Evolutionary conservation across 2,113 vertebrate genomes (phyloP).

Genomic region (Choloepus hoffmanni): DNA sequence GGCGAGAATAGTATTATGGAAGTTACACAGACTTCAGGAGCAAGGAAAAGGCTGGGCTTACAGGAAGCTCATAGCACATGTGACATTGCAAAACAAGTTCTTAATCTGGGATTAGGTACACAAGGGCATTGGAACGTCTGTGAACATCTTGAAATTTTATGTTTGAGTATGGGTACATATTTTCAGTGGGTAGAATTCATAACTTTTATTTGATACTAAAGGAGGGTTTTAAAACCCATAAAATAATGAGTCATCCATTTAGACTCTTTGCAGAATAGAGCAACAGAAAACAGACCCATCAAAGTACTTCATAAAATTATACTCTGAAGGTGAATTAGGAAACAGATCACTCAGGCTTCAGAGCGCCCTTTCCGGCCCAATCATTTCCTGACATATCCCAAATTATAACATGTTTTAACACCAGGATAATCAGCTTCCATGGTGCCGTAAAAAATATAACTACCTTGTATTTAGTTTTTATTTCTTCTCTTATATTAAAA

Average conservation of each 20-base stretch:
- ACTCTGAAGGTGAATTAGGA: not conserved
- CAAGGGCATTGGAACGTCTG: not conserved
- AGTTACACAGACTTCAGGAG: constrained; percentile 25
- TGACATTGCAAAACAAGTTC: constrained; percentile 3
- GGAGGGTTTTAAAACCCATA: not conserved
- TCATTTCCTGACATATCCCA: not conserved
- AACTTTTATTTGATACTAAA: not conserved
- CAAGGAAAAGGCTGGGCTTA: not conserved
- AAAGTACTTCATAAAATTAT: not conserved
- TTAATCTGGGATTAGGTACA: not conserved
- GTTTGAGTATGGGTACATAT: not conserved
- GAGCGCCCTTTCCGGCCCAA: not conserved
- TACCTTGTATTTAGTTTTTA: not conserved
- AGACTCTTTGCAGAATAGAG: not conserved
- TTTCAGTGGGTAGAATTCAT: not conserved
- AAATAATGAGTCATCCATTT: not conserved
- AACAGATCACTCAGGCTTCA: not conserved
- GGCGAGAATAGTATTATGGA: not conserved
- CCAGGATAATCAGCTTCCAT: not conserved
- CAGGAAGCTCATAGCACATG: not conserved
- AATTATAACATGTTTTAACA: not conserved
- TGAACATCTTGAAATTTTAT: constrained; percentile 9
- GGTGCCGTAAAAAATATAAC: constrained; percentile 19
- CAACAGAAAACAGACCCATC: not conserved
- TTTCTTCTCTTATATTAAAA: constrained; percentile 28